A percentile compares a stretch with the other conserved stretches of the same genome.
Evolutionary conservation across 2,113 vertebrate genomes (phyloP).

Genomic region (Neotoma lepida): DNA sequence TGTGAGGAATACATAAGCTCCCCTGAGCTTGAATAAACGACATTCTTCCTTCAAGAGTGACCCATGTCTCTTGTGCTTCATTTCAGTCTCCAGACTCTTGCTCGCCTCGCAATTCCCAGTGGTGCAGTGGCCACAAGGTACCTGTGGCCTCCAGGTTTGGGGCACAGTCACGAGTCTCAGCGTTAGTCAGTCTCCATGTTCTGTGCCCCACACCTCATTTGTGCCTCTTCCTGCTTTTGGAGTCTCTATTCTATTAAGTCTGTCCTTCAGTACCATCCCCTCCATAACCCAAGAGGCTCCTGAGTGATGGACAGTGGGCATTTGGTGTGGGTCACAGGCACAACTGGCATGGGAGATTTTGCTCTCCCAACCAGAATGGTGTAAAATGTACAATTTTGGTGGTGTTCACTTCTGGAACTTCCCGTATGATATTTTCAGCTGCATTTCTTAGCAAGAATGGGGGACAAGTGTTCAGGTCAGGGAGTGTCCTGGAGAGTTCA

Average conservation of each 20-base stretch:
- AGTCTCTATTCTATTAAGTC: neutral
- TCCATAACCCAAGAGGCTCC: neutral
- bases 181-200: neutral
- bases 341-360: neutral
- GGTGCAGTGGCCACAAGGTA: no score
- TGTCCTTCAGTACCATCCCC: neutral
- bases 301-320: neutral
- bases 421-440: neutral
- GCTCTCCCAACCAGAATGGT: neutral
- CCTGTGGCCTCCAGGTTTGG: neutral
- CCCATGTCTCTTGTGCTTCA: no score
- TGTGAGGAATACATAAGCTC: no score
- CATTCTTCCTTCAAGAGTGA: no score
- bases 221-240: neutral
- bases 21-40: no score
- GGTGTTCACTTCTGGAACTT: neutral
- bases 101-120: no score
- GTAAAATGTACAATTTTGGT: neutral
- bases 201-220: fast-evolving
- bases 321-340: neutral
- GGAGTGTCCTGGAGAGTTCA: neutral
- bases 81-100: no score
- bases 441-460: neutral
- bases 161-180: neutral
- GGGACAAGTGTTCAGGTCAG: neutral